These are phyloP conservation scores for Torymus texanus DNA, from an alignment of 2,888 invertebrate genomes.

Conservation along the genomic window DNA sequence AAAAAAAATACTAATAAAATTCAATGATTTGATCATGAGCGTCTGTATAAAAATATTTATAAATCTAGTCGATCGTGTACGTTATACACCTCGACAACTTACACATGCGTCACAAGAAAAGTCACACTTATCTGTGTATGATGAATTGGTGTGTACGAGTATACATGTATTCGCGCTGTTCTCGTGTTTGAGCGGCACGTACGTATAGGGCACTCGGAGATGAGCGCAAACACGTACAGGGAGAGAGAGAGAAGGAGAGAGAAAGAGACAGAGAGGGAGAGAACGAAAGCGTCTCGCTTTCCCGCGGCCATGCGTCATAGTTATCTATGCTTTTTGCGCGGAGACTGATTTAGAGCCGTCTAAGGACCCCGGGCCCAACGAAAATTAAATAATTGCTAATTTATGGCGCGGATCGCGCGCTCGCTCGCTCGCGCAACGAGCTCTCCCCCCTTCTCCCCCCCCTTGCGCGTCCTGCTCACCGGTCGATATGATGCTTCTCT, in stretches of 20 bases:
- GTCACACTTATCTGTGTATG: neutral
- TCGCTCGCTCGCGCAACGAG: constrained; percentile 55
- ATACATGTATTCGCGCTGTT: neutral
- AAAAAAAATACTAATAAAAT: too few species aligned
- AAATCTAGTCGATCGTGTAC: neutral
- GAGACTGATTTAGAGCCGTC: constrained; percentile 76
- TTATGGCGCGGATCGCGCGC: constrained; percentile 73
- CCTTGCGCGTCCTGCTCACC: constrained; percentile 27
- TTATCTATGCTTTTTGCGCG: constrained; percentile 76
- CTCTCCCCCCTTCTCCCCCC: neutral
- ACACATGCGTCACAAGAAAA: constrained; percentile 1
- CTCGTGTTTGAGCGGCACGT: constrained; percentile 19
- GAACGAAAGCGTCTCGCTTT: constrained; percentile 71
- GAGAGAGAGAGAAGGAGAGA: constrained; percentile 16
- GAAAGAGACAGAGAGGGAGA: constrained; percentile 46
- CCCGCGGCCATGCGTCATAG: constrained; percentile 75
- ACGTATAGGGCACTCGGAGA: constrained; percentile 6
- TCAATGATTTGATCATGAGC: neutral
- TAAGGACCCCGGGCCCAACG: constrained; percentile 75
- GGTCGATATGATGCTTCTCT: constrained; percentile 59
- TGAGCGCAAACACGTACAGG: constrained; percentile 33
- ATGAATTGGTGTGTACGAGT: neutral
- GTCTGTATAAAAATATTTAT: neutral
- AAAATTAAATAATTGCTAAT: constrained; percentile 76
- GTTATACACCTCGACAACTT: neutral